phyloP scores from a whole-genome alignment of 1,140 invertebrate species.

The Rhynchophorus ferrugineus region DNA sequence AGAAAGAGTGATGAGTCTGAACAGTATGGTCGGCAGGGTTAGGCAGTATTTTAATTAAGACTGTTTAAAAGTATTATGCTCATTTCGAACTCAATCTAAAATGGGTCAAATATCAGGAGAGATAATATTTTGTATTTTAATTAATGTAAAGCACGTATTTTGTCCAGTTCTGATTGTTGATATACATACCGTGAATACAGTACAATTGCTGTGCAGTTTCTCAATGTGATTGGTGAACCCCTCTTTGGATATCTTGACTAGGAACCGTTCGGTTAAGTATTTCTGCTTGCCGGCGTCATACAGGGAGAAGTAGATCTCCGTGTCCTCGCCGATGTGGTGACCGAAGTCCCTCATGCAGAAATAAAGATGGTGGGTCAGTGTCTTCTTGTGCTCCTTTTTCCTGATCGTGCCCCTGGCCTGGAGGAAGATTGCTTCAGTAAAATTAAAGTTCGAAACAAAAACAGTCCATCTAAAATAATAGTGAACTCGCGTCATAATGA shows the following conservation, averaged over 20 bases:
- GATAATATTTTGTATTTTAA: too few relatives aligned
- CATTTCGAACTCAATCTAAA: too few relatives aligned
- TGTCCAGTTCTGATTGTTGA: too few relatives aligned
- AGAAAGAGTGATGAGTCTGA: too few relatives aligned
- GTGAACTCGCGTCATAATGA: too few relatives aligned
- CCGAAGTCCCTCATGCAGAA: constrained; percentile 85
- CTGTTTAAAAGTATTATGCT: too few relatives aligned
- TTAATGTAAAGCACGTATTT: too few relatives aligned
- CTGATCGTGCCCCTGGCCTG: constrained; percentile 38
- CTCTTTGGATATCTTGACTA: constrained; percentile 80
- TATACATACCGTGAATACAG: constrained; percentile 70
- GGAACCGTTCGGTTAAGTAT: constrained; percentile 77
- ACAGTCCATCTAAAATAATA: too few relatives aligned
- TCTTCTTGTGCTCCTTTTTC: constrained; percentile 56
- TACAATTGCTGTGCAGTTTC: constrained; percentile 79
- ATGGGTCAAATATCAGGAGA: too few relatives aligned
- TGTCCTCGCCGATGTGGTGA: constrained; percentile 77
- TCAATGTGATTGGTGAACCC: constrained; percentile 85
- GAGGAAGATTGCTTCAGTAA: too few relatives aligned
- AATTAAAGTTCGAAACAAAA: too few relatives aligned
- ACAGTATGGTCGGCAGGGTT: too few relatives aligned
- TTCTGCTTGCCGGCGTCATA: constrained; percentile 69
- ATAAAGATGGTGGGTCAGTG: constrained; percentile 73
- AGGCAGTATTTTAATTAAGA: background rate
- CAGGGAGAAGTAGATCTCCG: constrained; percentile 79